These are phyloP conservation scores for Malurus cyaneus DNA, from an alignment of 2,113 vertebrate species.

Conservation along the genomic window DNA sequence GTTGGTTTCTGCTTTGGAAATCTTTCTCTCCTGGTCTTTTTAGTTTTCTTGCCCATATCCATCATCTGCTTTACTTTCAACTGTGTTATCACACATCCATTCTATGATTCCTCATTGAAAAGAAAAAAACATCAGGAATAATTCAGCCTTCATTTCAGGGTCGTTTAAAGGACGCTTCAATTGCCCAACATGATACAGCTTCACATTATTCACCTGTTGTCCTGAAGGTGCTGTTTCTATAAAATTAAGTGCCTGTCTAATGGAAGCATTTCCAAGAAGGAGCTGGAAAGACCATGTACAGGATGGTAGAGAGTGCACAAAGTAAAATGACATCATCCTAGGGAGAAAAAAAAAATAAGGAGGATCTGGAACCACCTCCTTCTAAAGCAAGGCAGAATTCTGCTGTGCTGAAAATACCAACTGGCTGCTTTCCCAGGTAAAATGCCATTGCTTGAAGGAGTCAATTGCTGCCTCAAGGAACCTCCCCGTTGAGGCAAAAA, in stretches of 20 bases:
- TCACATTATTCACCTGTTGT: background rate
- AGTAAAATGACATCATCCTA: background rate
- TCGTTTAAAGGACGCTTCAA: conserved; percentile 8
- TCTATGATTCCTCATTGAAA: background rate
- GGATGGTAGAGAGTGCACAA: background rate
- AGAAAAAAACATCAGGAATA: background rate
- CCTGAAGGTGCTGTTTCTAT: background rate
- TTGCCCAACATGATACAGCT: background rate
- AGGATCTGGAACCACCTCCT: background rate
- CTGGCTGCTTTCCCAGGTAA: conserved; percentile 32
- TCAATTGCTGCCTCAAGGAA: conserved; percentile 23
- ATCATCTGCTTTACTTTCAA: background rate
- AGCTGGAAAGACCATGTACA: background rate
- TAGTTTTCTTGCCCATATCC: background rate
- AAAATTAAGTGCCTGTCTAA: background rate
- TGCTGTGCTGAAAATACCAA: background rate
- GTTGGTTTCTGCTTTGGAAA: conserved; percentile 25
- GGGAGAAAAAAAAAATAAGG: fast-evolving
- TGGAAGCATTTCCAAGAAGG: background rate
- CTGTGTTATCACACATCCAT: background rate
- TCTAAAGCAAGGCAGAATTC: background rate
- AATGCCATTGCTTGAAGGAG: background rate
- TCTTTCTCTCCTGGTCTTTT: background rate
- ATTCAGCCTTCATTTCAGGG: background rate
- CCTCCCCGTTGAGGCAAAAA: background rate